phyloP scores from a whole-genome alignment of 1,140 invertebrate species.

The Drosophila subpulchrella region DNA sequence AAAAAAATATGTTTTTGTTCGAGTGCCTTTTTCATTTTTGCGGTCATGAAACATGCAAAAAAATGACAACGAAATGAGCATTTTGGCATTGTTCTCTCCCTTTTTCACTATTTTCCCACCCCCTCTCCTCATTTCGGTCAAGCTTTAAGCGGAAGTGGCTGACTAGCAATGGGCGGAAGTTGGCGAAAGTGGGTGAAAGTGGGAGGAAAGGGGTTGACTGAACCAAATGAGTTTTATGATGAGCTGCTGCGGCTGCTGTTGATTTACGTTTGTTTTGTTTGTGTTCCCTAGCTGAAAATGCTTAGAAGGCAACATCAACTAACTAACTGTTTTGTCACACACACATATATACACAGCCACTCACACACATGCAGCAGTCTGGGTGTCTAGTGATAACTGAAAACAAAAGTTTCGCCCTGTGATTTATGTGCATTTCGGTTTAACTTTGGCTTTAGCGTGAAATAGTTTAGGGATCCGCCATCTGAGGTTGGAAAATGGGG shows the following conservation, averaged over 20 bases:
- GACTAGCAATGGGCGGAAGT: neutral
- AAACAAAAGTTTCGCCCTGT: conserved; percentile 76
- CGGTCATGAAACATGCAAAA: conserved; percentile 51
- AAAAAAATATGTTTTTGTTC: conserved; percentile 2
- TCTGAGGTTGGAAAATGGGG: neutral
- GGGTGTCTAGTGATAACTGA: conserved; percentile 66
- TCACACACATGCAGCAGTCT: conserved; percentile 32
- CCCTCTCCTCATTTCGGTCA: conserved; percentile 13
- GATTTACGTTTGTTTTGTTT: conserved; percentile 80
- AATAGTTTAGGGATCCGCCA: conserved; percentile 56
- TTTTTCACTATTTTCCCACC: neutral
- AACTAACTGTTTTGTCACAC: conserved; percentile 57
- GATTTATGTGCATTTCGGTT: conserved; percentile 78
- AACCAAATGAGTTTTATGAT: conserved; percentile 80
- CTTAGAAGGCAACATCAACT: conserved; percentile 74
- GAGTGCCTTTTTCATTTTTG: conserved; percentile 35
- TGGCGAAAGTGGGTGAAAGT: neutral
- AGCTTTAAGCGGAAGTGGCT: conserved; percentile 10
- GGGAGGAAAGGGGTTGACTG: conserved; percentile 36
- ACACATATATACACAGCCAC: conserved; percentile 16
- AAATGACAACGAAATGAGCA: conserved; percentile 62
- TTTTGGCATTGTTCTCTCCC: conserved; percentile 51
- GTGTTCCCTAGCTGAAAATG: conserved; percentile 63
- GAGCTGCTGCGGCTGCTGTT: conserved; percentile 74
- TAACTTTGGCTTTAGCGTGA: conserved; percentile 75